Evolutionary conservation across 64 coral and sea anemone genomes (phyloP), one percentile per base, ranked within the genome.

Genomic region (Acropora tenuis): DNA sequence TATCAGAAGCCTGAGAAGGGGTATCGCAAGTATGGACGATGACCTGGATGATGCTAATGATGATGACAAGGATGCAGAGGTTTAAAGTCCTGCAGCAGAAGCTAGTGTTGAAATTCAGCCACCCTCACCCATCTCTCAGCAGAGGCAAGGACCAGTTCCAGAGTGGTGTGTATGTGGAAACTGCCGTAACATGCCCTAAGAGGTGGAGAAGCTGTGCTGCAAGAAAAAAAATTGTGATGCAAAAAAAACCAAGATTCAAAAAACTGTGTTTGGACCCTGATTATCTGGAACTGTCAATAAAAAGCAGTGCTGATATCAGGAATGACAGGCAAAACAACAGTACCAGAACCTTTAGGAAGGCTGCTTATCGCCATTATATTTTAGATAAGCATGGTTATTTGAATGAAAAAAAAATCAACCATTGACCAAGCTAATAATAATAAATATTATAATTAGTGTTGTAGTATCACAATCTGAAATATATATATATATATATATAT

Each of bases 351-450:
- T 63, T 63, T 63, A 63, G 60, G 16, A 18, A 63, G 60, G 60
- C 60, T 11, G 11, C 60, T 63, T 63, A 63, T 63, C 60, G 60
- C 15, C 73, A 76, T 13, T 76, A 44, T 44, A 76, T 76, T 44
- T 15, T 86, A 2, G 82, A 86, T 20, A 45, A 71, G 10, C 13
- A 86, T 71, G 17, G 82, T 69, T 40, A 86, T 61, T 44, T 69
- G 13, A 20, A 18, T 69, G 12, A 69, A 4, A 55, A 55, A 55
- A 9, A 55, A 55, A 55, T 9, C 52, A 55, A 69, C 12, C n/a
- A 69, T 17, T 69, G 67, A 30, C 30, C 30, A 30, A 30, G 30
- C 30, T 9, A 55, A 55, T 9, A 55, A 55, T 55, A 9, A 55
- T 55, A 55, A 5, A 30, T 55, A 55, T 55, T 55, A 55, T 55